Evolutionary conservation across 2,113 vertebrate species (phyloP), one percentile per base, ranked within the genome.

Genomic region (Siphamia tubifer): DNA sequence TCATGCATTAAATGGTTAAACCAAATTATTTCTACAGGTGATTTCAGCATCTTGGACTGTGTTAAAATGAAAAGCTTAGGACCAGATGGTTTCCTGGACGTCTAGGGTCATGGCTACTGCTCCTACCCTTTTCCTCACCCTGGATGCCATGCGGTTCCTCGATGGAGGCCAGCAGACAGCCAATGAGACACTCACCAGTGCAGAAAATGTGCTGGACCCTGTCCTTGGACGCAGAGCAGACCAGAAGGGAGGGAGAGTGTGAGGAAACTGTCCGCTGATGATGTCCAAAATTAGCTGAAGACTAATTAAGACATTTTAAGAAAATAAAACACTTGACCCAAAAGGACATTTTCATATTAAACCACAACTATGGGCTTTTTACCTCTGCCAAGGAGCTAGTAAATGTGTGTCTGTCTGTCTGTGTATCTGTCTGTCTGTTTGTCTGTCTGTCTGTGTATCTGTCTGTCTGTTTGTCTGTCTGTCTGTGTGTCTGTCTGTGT

Each of bases 61-160:
- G 47, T 47, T 25, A 19, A 28, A 70, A 52, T 31, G 55, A 36
- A 74, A 36, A 20, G 32, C 60, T 52, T 38, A 28, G 34, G 57
- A 78, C 31, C 82, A 85, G 85, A 83, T 83, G 79, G 79, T 69
- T 49, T 38, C 32, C 62, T 49, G 49, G 74, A 83, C 57, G 52
- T 79, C 39, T 48, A 40, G 63, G 67, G 65, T 76, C 53, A 54
- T 68, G 75, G 55, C 38, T 60, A 48, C 65, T 39, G 64, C 30
- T 9, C 42, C 67, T 78, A 74, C 60, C 74, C 70, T 76, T 43
- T 76, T 17, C 34, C 44, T 87, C 70, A 84, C 69, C 79, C 70
- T 25, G 52, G n/a, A 47, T 81, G 76, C 51, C 85, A 62, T 49
- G 71, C 64, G 25, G 70, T 32, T 85, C 70, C 45, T 72, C 11